Evolutionary conservation across 2,113 vertebrate genomes (phyloP).

Genomic region (Vulpes vulpes): DNA sequence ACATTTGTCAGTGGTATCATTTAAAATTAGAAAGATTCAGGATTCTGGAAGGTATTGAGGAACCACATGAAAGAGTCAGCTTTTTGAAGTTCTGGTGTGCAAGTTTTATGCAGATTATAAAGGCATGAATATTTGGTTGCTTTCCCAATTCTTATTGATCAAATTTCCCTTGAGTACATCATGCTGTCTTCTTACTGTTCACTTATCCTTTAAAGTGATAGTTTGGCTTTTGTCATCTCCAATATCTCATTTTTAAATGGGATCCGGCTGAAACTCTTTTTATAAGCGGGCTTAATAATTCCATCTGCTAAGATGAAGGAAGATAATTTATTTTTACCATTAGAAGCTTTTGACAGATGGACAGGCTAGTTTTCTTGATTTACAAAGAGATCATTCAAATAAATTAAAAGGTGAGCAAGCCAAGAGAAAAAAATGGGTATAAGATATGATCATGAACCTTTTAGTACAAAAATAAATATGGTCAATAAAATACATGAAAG

Average conservation of each 20-base stretch:
- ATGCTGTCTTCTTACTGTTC: neutral
- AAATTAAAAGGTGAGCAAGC: constrained; percentile 50
- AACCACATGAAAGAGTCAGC: neutral
- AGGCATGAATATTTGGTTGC: neutral
- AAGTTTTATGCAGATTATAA: neutral
- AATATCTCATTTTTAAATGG: constrained; percentile 46
- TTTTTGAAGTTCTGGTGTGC: neutral
- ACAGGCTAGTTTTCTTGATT: constrained; percentile 38
- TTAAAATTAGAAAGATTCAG: neutral
- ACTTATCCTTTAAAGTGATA: neutral
- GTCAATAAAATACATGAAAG: neutral
- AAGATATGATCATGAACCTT: neutral
- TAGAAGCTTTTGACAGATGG: constrained; percentile 55
- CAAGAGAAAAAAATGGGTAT: constrained; percentile 44
- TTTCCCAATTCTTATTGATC: neutral
- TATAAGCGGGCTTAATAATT: constrained; percentile 57
- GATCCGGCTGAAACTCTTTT: constrained; percentile 47
- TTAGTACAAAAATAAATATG: neutral
- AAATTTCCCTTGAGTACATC: neutral
- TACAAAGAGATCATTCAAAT: constrained; percentile 47
- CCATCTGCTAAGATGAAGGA: constrained; percentile 54
- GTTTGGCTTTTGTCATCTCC: constrained; percentile 33
- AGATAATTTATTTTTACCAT: constrained; percentile 56
- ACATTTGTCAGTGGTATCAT: neutral
- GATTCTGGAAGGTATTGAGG: constrained; percentile 14